Conservation (phyloP, 2,113 vertebrate species). For the Cephalopterus ornatus region DNA sequence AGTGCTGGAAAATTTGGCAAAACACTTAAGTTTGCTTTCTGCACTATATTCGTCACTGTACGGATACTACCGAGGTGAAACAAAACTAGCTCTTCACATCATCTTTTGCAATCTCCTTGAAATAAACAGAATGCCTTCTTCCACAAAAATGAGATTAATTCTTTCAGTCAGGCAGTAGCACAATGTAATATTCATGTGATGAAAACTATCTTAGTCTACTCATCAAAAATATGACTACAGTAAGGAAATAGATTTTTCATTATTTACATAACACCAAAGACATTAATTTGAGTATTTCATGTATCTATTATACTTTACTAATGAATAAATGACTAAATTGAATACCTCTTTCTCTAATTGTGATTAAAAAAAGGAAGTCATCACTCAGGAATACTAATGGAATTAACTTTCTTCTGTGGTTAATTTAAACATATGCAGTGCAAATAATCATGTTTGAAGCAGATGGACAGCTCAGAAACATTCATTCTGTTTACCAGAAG, state of each 20-base stretch:
- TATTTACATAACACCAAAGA: neutral
- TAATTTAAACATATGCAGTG: neutral
- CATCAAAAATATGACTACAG: neutral
- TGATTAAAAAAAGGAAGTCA: neutral
- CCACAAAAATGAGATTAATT: neutral
- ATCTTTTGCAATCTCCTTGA: neutral
- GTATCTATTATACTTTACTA: neutral
- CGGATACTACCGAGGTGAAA: neutral
- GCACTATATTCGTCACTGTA: neutral
- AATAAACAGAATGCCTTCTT: neutral
- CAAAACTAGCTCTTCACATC: neutral
- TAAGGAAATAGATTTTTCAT: neutral
- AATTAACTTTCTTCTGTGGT: neutral
- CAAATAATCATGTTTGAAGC: neutral
- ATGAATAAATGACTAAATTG: neutral
- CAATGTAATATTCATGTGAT: neutral
- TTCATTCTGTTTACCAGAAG: neutral
- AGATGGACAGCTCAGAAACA: neutral
- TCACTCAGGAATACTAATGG: neutral
- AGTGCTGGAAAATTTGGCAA: neutral
- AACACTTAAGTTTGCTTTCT: neutral
- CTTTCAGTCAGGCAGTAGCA: neutral
- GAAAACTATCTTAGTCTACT: neutral
- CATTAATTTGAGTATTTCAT: neutral
- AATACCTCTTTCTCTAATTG: neutral